Percentiles rank a stretch among this genome's conserved stretches.
These are phyloP conservation scores for Pinctada fucata DNA, from an alignment of 2,888 invertebrate genomes.

Conservation along the genomic window DNA sequence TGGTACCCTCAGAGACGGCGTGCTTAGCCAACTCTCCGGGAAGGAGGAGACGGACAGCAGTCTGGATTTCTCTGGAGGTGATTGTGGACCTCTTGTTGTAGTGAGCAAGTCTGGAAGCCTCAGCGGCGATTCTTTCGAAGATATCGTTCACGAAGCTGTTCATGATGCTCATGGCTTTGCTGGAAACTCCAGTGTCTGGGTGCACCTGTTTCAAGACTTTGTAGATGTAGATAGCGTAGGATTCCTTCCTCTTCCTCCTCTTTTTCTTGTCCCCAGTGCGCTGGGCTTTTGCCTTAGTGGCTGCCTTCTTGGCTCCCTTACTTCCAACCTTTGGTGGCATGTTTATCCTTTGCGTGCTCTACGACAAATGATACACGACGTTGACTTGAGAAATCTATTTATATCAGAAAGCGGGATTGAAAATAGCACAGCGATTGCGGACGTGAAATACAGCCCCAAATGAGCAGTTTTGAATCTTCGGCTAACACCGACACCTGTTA, in stretches of 20 bases:
- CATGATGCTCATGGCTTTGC: conserved; percentile 52
- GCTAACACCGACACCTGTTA: too few species aligned
- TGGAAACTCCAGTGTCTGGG: conserved; percentile 70
- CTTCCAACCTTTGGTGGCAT: conserved; percentile 48
- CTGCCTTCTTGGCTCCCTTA: conserved; percentile 64
- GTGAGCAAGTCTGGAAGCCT: conserved; percentile 65
- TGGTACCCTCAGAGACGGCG: conserved; percentile 78
- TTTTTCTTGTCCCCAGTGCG: conserved; percentile 66
- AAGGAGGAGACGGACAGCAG: conserved; percentile 83
- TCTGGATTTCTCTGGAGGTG: conserved; percentile 82
- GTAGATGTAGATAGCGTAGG: conserved; percentile 67
- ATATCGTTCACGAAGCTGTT: conserved; percentile 73
- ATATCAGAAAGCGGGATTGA: neutral
- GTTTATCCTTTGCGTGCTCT: conserved; percentile 3
- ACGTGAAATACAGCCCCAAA: too few species aligned
- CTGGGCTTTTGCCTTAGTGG: conserved; percentile 57
- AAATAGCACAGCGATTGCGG: too few species aligned
- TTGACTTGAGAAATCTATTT: neutral
- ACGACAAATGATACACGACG: neutral
- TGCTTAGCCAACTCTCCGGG: conserved; percentile 87
- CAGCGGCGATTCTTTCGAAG: conserved; percentile 71
- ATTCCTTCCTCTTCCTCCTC: conserved; percentile 62
- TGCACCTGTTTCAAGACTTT: conserved; percentile 72
- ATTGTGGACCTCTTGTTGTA: conserved; percentile 76
- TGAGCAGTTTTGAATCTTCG: too few species aligned